These are phyloP conservation scores for human (Homo sapiens) DNA, from an alignment of 2,113 vertebrate genomes.

Conservation along the genomic window DNA sequence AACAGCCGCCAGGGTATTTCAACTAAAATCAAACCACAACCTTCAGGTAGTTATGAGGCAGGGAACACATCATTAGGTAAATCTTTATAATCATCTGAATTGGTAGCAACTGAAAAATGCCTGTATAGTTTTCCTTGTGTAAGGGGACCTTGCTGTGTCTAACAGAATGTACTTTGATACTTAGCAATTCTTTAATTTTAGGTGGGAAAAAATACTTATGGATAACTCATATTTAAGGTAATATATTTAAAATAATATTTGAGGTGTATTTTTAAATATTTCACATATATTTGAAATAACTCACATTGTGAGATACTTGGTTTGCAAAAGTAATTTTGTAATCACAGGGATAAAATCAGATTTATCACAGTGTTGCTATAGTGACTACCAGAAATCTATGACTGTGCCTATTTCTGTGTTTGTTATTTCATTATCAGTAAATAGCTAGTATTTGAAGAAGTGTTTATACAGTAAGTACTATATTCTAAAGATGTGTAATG, in stretches of 20 bases:
- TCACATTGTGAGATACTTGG: neutral
- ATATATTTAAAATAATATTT: slow-evolving; percentile 4
- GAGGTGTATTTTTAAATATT: neutral
- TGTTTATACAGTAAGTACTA: neutral
- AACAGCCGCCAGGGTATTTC: neutral
- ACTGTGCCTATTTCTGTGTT: slow-evolving; percentile 18
- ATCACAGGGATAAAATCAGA: slow-evolving; percentile 37
- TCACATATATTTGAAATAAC: slow-evolving; percentile 16
- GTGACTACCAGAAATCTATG: slow-evolving; percentile 29
- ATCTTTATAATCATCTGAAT: neutral
- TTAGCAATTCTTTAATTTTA: neutral
- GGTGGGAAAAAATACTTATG: accelerated
- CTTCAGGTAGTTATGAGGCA: neutral
- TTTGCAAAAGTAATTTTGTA: slow-evolving; percentile 33
- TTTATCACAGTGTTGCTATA: slow-evolving; percentile 38
- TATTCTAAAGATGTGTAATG: neutral
- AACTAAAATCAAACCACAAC: neutral
- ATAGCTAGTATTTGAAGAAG: neutral
- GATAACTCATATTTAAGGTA: neutral
- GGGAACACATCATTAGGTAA: neutral
- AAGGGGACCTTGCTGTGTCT: neutral
- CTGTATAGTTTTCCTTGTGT: neutral
- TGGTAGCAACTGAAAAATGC: neutral
- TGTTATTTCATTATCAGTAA: slow-evolving; percentile 21
- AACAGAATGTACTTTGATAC: neutral